These are phyloP conservation scores for Channa maculata DNA, from an alignment of 2,113 vertebrate genomes.

Conservation along the genomic window DNA sequence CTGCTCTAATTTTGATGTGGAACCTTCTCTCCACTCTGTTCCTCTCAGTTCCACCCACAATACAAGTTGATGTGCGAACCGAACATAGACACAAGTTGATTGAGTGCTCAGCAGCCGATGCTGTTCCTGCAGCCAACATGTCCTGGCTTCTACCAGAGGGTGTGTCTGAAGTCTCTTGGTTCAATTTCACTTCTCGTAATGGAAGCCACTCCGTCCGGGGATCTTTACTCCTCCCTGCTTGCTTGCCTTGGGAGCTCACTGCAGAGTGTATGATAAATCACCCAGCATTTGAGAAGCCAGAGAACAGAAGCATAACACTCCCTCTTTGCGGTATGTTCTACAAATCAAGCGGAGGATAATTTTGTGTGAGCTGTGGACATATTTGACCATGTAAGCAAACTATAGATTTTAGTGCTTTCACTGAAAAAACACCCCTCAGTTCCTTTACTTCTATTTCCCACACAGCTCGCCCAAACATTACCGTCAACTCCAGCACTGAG, in stretches of 20 bases:
- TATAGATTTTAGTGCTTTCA: constrained; percentile 22
- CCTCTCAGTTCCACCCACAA: constrained; percentile 64
- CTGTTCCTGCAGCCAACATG: constrained; percentile 73
- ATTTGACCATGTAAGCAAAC: not conserved
- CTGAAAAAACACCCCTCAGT: constrained; percentile 1
- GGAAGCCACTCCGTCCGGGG: constrained; percentile 72
- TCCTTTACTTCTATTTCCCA: constrained; percentile 35
- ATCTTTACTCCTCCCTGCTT: constrained; percentile 73
- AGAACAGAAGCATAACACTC: constrained; percentile 68
- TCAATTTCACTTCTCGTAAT: constrained; percentile 70
- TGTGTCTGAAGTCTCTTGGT: constrained; percentile 60
- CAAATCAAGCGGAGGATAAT: constrained; percentile 43
- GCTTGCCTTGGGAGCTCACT: constrained; percentile 62
- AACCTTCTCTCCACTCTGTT: not conserved
- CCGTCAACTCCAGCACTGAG: constrained; percentile 44
- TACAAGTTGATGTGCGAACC: constrained; percentile 58
- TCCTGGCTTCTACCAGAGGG: constrained; percentile 77
- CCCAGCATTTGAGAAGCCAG: constrained; percentile 58
- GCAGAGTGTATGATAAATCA: constrained; percentile 78
- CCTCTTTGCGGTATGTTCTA: constrained; percentile 75
- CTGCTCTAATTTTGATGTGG: constrained; percentile 21
- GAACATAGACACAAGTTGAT: constrained; percentile 60
- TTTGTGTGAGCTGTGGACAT: constrained; percentile 27
- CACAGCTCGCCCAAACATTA: constrained; percentile 69
- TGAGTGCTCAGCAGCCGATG: constrained; percentile 74